Base-by-base conservation (phyloP, 2,888 invertebrate species). In the Noctua janthina region DNA sequence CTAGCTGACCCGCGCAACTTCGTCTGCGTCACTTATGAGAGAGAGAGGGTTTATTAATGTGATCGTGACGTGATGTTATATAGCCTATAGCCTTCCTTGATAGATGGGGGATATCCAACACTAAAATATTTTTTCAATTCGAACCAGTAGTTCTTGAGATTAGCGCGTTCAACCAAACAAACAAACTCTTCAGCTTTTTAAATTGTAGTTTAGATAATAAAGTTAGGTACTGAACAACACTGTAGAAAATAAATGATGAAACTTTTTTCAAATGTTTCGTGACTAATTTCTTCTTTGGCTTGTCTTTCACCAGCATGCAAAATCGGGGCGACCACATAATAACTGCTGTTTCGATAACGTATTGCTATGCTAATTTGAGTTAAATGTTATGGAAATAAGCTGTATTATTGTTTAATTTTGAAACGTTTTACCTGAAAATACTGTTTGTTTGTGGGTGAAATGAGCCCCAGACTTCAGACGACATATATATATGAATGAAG, bases 401-500 rank as follows among this genome's bases (percentile, higher is more conserved):
- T 13, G 6, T 68, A 70, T n/a, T 70, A 15, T 71, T 69, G 29
- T 39, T 39, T 1, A 29, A 43, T 64, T 81, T 13, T 56, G 23
- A 17, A 76, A 39, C 49, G 39, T 59, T n/a, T 59, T 7, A 73
- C 15, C 74, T 11, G 83, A 71, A 86, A 79, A 84, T 74, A 68
- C 0, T 72, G 82, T 84, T 89, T 84, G 87, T 69, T 29, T 13
- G 54, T 68, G 51, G 76, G 83, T 86, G 86, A 87, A 89, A 90
- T 88, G 90, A 89, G 89, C 81, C 87, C 85, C 90, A 92, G 92
- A 91, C 93, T 90, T 86, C 66, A 90, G 81, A 87, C 89, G 80
- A 87, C 84, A 91, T 87, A 90, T 74, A 79, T 89, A 81, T 88
- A 83, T 89, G 79, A 89, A 90, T 87, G 87, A 78, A 89, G 91